A percentile compares a stretch with the other conserved stretches of the same genome.
Conservation (phyloP, 2,797 vertebrate genomes). For the Gastrophryne carolinensis region DNA sequence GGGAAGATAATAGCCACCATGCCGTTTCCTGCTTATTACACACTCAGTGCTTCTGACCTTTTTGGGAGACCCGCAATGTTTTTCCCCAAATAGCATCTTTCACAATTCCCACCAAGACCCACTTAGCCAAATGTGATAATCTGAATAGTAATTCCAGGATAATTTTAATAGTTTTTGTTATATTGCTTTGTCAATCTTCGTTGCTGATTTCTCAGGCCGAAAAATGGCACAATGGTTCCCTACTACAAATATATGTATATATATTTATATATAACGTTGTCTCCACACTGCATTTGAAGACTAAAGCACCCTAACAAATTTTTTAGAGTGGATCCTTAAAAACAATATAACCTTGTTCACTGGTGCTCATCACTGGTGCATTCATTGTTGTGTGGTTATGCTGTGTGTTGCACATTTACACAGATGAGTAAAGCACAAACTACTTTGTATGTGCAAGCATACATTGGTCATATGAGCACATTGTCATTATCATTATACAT, state of each 20-base stretch:
- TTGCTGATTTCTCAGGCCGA: not conserved
- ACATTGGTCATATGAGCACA: too few relatives aligned
- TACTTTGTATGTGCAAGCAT: too few relatives aligned
- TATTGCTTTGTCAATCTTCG: constrained; percentile 34
- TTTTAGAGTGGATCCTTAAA: too few relatives aligned
- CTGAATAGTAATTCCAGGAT: constrained; percentile 49
- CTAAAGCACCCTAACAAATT: too few relatives aligned
- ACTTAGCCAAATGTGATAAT: constrained; percentile 51
- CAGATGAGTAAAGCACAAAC: too few relatives aligned
- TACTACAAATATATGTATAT: not conserved
- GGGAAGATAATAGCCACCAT: constrained; percentile 83
- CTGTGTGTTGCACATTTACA: too few relatives aligned
- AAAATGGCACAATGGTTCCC: not conserved
- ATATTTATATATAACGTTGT: not conserved
- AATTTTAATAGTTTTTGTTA: constrained; percentile 44
- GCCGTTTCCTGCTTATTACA: constrained; percentile 83
- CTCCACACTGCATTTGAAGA: too few relatives aligned
- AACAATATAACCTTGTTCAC: too few relatives aligned
- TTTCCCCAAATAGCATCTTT: constrained; percentile 67
- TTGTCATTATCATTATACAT: too few relatives aligned
- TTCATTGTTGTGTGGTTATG: too few relatives aligned
- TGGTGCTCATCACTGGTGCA: too few relatives aligned
- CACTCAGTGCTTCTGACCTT: constrained; percentile 89
- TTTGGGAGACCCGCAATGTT: constrained; percentile 72
- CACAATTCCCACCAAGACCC: constrained; percentile 52